Evolutionary conservation across 2,797 vertebrate genomes (phyloP).

Genomic region (Petrocephalus sullivani): DNA sequence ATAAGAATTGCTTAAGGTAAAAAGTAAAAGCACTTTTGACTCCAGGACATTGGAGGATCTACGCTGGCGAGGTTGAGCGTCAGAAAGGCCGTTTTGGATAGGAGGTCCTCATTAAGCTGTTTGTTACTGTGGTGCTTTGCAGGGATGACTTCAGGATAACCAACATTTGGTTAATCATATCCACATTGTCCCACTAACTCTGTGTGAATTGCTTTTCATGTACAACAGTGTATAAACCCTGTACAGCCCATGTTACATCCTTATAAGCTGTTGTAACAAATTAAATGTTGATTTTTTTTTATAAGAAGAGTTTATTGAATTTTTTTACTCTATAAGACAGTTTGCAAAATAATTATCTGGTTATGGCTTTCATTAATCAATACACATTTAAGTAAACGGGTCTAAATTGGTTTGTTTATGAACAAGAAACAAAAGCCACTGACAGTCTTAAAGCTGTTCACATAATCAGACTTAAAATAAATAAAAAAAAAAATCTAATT

Average conservation of each 20-base stretch:
- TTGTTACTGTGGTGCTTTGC: neutral
- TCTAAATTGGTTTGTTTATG: neutral
- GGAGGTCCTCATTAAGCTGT: neutral
- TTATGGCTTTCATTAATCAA: neutral
- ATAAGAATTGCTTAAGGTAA: neutral
- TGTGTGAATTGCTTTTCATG: neutral
- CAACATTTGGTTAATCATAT: conserved; percentile 14
- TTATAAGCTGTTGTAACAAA: conserved; percentile 14
- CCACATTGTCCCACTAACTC: neutral
- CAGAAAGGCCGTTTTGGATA: neutral
- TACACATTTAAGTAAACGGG: neutral
- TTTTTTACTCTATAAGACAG: neutral
- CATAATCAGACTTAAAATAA: neutral
- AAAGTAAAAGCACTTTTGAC: conserved; percentile 1
- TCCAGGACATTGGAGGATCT: neutral
- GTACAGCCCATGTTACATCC: conserved; percentile 4
- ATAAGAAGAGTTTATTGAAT: neutral
- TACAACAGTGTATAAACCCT: conserved; percentile 5
- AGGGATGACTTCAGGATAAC: neutral
- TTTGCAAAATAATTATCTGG: neutral
- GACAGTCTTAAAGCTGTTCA: neutral
- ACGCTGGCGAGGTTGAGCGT: neutral
- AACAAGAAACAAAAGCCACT: neutral
- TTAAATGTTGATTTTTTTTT: conserved; percentile 14
- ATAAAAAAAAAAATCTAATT: neutral